Base-by-base conservation (phyloP, 2,113 vertebrate genomes). In the cat (Felis catus) region DNA sequence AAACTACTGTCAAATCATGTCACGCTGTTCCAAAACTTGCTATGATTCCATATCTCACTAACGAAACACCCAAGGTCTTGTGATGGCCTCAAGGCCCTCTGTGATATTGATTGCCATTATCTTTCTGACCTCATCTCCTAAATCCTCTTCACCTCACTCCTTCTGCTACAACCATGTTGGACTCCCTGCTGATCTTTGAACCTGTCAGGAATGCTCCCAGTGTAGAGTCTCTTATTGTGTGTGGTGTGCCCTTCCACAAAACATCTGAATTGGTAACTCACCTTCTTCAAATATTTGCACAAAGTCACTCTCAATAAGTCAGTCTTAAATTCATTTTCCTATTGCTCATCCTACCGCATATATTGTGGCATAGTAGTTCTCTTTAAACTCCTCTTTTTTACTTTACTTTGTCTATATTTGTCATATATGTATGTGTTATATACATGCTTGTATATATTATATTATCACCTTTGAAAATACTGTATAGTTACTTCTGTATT, bases 341-440 rank as follows among this genome's bases (percentile, higher is more conserved):
- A 7, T 70, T 41, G n/a, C 10, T 78, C 10, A 29, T 71, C n/a
- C n/a, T 16, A 29, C 7, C 16, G 55, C 19, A 70, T 51, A 73
- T 36, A 73, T 92, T 36, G 0, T 78, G 3, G 33, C 11, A 79
- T 85, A 15, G 61, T 7, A 41, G 12, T 61, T 53, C 27, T 80
- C 70, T 53, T 48, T 6, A 80, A 16, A 39, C 5, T 88, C 5
- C 1, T 53, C 10, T 10, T 68, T 86, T 68, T 87, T 63, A 33
- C 7, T 89, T 92, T 83, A 61, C 11, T 10, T 80, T 76, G 61
- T 19, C 23, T n/a, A 39, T 25, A 73, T 45, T 58, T 73, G 5
- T 14, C 36, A 68, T 6, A 79, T 5, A 41, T 0, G 48, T 3
- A 51, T 7, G 12, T 2, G 31, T 14, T 12, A 10, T 36, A 2